Conservation (phyloP, 2,113 vertebrate genomes). For the Tragelaphus buxtoni region DNA sequence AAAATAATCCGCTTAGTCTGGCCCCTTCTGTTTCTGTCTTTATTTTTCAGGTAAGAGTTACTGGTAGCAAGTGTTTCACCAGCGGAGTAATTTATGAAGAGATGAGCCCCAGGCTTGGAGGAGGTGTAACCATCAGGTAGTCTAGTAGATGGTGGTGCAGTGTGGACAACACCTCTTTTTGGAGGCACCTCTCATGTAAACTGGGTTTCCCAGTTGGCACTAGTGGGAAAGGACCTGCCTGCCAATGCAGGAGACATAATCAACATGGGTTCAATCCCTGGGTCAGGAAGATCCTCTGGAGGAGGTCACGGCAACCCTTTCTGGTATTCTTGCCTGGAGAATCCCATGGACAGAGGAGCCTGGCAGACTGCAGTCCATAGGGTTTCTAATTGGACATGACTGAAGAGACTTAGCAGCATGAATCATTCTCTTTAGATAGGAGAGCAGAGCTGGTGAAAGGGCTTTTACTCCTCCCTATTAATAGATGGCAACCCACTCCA, state of each 20-base stretch:
- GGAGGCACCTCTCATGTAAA: neutral
- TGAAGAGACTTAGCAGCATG: neutral
- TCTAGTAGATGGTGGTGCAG: neutral
- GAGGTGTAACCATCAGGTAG: neutral
- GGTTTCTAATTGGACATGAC: accelerated
- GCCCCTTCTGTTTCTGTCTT: neutral
- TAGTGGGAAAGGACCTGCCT: neutral
- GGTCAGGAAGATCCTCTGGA: neutral
- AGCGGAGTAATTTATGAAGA: neutral
- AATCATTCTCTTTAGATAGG: neutral
- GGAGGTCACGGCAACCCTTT: neutral
- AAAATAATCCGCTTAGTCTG: neutral
- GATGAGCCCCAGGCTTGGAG: neutral
- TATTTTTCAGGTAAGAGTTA: conserved; percentile 8
- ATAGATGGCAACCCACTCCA: neutral
- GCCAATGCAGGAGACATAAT: neutral
- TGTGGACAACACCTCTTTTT: neutral
- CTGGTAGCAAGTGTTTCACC: neutral
- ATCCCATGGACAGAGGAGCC: neutral
- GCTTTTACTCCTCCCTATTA: neutral
- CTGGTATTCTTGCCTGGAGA: neutral
- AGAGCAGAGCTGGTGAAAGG: neutral
- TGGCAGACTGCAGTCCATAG: neutral
- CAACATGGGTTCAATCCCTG: neutral
- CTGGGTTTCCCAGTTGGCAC: neutral